Evolutionary conservation across 2,113 vertebrate genomes (phyloP).

Genomic region (Edolisoma coerulescens): DNA sequence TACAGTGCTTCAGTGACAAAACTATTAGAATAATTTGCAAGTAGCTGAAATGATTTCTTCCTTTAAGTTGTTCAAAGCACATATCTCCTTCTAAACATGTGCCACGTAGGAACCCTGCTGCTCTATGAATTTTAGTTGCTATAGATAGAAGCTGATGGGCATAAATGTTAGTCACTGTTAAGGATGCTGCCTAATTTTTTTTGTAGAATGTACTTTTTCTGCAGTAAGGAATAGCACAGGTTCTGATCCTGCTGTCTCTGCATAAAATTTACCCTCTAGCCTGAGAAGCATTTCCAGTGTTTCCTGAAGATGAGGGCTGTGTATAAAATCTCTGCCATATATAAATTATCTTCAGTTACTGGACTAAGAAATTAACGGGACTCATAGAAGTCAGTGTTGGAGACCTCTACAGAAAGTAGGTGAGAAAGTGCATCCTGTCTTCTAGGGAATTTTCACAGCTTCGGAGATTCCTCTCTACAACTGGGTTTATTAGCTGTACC

Average conservation of each 20-base stretch:
- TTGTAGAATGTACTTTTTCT: neutral
- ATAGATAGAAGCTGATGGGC: neutral
- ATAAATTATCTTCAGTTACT: neutral
- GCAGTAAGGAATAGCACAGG: neutral
- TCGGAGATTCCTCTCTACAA: neutral
- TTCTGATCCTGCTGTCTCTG: neutral
- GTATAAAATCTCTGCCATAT: neutral
- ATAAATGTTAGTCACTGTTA: neutral
- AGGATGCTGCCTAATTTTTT: neutral
- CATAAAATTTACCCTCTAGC: neutral
- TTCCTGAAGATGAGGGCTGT: neutral
- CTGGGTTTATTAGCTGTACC: neutral
- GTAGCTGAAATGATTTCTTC: neutral
- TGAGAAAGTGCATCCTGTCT: neutral
- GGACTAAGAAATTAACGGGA: neutral
- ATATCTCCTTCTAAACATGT: neutral
- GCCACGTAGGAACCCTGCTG: fast-evolving
- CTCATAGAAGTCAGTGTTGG: neutral
- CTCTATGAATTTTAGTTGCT: neutral
- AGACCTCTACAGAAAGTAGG: neutral
- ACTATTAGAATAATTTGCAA: neutral
- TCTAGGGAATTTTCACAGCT: neutral
- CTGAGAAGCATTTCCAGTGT: neutral
- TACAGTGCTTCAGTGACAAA: neutral
- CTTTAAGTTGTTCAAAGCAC: neutral